Percentiles rank a stretch among this genome's conserved stretches.
These are phyloP conservation scores for Otocyon megalotis DNA, from an alignment of 2,113 vertebrate species.

Conservation along the genomic window DNA sequence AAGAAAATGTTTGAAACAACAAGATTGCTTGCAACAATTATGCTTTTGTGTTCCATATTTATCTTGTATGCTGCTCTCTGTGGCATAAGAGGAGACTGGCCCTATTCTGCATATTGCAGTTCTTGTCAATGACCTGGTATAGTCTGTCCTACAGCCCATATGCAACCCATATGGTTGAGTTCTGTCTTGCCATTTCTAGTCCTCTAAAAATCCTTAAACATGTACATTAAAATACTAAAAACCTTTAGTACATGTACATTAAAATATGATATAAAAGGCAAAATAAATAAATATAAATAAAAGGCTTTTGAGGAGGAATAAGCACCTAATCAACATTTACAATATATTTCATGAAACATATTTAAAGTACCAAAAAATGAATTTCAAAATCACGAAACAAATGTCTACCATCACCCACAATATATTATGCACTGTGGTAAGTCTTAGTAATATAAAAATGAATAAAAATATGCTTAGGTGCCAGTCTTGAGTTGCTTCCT, in stretches of 20 bases:
- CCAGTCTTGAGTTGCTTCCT: too few species aligned
- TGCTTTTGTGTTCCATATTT: constrained; percentile 93
- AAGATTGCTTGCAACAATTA: constrained; percentile 93
- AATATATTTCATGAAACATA: background rate
- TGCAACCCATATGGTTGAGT: background rate
- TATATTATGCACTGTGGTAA: background rate
- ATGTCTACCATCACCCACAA: background rate
- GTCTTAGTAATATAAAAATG: background rate
- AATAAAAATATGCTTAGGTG: background rate
- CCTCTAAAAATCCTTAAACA: background rate
- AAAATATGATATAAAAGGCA: background rate
- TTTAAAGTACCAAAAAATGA: constrained; percentile 2
- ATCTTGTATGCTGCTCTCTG: constrained; percentile 96
- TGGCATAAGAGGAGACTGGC: constrained; percentile 94
- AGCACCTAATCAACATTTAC: background rate
- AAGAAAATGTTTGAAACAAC: constrained; percentile 97
- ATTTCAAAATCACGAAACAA: background rate
- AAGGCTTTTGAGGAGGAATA: background rate
- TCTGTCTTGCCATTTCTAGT: background rate
- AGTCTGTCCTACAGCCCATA: background rate
- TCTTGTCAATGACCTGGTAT: constrained; percentile 97
- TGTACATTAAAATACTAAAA: background rate
- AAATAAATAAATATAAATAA: background rate
- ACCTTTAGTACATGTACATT: background rate
- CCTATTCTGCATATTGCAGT: constrained; percentile 96